phyloP scores from a whole-genome alignment of 2,888 invertebrate species.

The Perithous albicinctus region DNA sequence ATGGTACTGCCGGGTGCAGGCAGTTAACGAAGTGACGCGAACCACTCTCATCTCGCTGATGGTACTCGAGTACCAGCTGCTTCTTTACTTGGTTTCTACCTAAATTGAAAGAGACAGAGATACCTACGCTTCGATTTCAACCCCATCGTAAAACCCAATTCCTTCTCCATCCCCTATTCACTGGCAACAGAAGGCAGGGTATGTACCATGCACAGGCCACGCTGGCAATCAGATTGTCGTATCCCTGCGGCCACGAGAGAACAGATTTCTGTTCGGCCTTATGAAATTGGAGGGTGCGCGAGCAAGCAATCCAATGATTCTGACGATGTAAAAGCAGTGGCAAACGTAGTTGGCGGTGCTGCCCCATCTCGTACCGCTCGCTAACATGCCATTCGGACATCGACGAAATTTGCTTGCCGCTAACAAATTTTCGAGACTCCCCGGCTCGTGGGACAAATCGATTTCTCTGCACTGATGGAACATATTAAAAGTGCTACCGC shows the following conservation, averaged over 20 bases:
- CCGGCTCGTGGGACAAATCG: conserved; percentile 41
- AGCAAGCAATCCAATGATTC: conserved; percentile 58
- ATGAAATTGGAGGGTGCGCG: conserved; percentile 62
- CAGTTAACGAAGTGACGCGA: conserved; percentile 7
- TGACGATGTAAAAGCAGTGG: conserved; percentile 30
- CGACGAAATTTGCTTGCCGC: conserved; percentile 52
- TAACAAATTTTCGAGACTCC: conserved; percentile 51
- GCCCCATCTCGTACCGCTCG: not conserved
- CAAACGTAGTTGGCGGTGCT: conserved; percentile 7
- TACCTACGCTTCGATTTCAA: conserved; percentile 50
- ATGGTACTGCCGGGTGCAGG: not conserved
- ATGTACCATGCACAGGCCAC: conserved; percentile 26
- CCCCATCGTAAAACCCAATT: conserved; percentile 50
- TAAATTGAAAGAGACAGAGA: conserved; percentile 11
- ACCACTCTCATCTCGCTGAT: not conserved
- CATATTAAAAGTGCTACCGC: not conserved
- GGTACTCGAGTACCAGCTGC: conserved; percentile 28
- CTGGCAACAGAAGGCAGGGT: not conserved
- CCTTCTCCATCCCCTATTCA: conserved; percentile 26
- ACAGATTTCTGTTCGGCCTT: conserved; percentile 65
- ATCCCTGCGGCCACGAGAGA: conserved; percentile 62
- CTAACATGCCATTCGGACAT: conserved; percentile 30
- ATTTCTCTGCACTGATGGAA: conserved; percentile 20
- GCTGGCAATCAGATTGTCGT: conserved; percentile 63
- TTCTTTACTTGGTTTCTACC: not conserved